A percentile compares a stretch with the other conserved stretches of the same genome.
These are phyloP conservation scores for Lophius americanus DNA, from an alignment of 2,797 vertebrate genomes.

Conservation along the genomic window DNA sequence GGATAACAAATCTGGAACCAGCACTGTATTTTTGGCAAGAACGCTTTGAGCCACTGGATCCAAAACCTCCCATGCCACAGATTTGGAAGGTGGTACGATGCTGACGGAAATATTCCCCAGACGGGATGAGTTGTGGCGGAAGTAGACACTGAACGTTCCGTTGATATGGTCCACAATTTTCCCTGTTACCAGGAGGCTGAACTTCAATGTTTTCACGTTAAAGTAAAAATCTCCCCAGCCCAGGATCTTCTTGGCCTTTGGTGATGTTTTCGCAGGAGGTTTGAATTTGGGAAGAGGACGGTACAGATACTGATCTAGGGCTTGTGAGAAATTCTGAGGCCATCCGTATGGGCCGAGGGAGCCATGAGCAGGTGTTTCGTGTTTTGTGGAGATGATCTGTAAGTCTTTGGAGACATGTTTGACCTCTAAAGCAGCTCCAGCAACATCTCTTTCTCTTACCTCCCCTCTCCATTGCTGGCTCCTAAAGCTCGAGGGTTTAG, in stretches of 20 bases:
- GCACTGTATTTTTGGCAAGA: constrained; percentile 47
- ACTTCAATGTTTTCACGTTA: constrained; percentile 93
- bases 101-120: constrained; percentile 95
- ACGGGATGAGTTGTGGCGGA: constrained; percentile 96
- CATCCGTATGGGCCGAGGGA: constrained; percentile 82
- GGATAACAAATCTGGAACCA: constrained; percentile 69
- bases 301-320: constrained; percentile 71
- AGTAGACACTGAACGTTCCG: constrained; percentile 96
- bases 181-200: constrained; percentile 93
- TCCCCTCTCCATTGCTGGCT: constrained; percentile 60
- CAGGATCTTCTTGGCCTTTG: constrained; percentile 92
- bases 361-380: constrained; percentile 67
- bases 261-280: constrained; percentile 80
- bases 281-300: constrained; percentile 80
- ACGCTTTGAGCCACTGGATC: constrained; percentile 12
- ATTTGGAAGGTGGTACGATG: constrained; percentile 93
- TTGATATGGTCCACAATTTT: constrained; percentile 98
- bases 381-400: constrained; percentile 79
- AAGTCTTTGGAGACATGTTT: constrained; percentile 67
- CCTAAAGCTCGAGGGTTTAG: constrained; percentile 78
- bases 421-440: constrained; percentile 63
- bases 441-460: constrained; percentile 20
- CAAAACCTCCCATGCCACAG: constrained; percentile 85
- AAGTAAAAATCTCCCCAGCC: constrained; percentile 98
- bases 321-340: constrained; percentile 86